Evolutionary conservation across 2,888 invertebrate genomes (phyloP), one percentile per base, ranked within the genome.

Genomic region (Drosophila seclusa): DNA sequence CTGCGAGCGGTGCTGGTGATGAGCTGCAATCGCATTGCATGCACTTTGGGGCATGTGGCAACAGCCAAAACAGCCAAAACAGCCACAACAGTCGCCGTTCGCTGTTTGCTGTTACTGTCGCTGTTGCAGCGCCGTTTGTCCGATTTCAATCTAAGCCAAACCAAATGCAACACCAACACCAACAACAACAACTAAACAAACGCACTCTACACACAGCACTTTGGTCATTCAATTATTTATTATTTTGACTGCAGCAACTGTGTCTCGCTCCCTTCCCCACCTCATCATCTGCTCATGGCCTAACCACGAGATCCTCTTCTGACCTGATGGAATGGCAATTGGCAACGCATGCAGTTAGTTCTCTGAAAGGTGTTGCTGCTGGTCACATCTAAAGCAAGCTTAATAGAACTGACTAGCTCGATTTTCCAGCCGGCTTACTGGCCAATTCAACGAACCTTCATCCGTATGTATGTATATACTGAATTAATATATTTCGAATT

Each of bases 141-240:
- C 73, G 81, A 82, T 82, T 80, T 66, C 75, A 78, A 82, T 82
- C 81, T 83, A 69, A 72, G 72, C 64, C 77, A 74, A 61, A 53
- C 80, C 80, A 76, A 74, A 74, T 50, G 48, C 73, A 74, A 68
- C 68, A 62, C 32, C 61, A 67, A 27, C 70, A 53, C 52, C 40
- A 55, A 36, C 52, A 53, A 55, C 42, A 53, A 48, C 64, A 65
- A 38, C 31, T n/a, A 38, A 29, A 63, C 42, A 63, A 45, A 63
- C 55, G 57, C 52, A 58, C 24, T 27, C 13, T 48, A 69, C 74
- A 53, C 70, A 70, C 71, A 72, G 42, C 78, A 70, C 64, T 79
- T 68, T 80, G 73, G 69, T 31, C 69, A 79, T 82, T 82, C 73
- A 80, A 82, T 80, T 82, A 82, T 80, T 82, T 82, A 79, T 82